Percentiles rank a stretch among this genome's conserved stretches.
phyloP scores from a whole-genome alignment of 2,888 invertebrate species.

The Theodoxus fluviatilis region DNA sequence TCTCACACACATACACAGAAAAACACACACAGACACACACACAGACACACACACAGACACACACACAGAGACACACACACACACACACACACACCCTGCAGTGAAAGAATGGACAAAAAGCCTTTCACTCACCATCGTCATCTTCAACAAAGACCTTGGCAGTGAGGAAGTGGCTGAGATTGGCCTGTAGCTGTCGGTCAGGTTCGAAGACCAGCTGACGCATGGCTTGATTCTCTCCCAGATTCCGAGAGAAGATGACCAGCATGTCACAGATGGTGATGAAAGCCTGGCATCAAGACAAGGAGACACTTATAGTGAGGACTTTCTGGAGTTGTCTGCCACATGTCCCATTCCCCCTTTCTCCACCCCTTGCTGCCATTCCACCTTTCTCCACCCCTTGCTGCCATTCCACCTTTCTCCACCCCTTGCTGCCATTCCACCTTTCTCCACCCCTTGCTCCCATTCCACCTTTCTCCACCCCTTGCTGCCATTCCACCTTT shows the following conservation, averaged over 20 bases:
- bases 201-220: constrained; percentile 79
- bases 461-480: too few relatives aligned
- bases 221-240: constrained; percentile 66
- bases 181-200: constrained; percentile 78
- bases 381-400: too few relatives aligned
- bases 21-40: too few relatives aligned
- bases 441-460: too few relatives aligned
- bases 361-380: too few relatives aligned
- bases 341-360: too few relatives aligned
- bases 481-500: too few relatives aligned
- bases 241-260: constrained; percentile 88
- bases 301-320: not conserved
- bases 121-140: constrained; percentile 76
- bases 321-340: too few relatives aligned
- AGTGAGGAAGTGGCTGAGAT: constrained; percentile 90
- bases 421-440: too few relatives aligned
- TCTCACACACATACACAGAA: too few relatives aligned
- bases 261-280: constrained; percentile 94
- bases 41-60: too few relatives aligned
- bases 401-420: too few relatives aligned
- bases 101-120: not conserved
- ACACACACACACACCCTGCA: not conserved
- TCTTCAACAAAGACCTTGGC: constrained; percentile 91
- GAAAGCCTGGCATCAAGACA: constrained; percentile 75
- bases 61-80: not conserved